Evolutionary conservation across 2,113 vertebrate species (phyloP).

Genomic region (Grammomys dolichurus): DNA sequence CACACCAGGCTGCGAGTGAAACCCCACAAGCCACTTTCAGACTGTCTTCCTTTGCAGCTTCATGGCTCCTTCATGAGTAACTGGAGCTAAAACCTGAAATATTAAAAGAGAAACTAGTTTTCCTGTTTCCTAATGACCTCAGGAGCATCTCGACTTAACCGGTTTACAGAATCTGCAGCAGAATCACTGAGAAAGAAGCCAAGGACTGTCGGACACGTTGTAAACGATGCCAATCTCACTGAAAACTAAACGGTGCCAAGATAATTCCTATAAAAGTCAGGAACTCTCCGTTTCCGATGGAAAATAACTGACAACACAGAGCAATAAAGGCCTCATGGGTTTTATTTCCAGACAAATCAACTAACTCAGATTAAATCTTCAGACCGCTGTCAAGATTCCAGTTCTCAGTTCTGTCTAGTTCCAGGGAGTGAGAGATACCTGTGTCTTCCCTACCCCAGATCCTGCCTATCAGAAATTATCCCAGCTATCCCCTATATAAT

Average conservation of each 20-base stretch:
- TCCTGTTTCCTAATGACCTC: background rate
- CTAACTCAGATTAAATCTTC: fast-evolving
- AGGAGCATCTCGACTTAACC: background rate
- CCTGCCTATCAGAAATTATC: background rate
- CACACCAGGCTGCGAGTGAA: no score
- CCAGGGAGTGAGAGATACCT: fast-evolving
- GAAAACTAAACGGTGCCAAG: background rate
- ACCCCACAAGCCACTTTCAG: fast-evolving
- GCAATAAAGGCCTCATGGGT: fast-evolving
- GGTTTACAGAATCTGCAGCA: fast-evolving
- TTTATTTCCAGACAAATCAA: background rate
- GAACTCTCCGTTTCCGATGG: background rate
- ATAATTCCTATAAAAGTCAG: background rate
- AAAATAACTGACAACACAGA: background rate
- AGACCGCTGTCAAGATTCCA: fast-evolving
- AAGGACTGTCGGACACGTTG: fast-evolving
- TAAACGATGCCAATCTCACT: fast-evolving
- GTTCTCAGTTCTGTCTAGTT: no score
- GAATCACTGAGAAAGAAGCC: background rate
- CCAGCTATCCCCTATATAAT: background rate
- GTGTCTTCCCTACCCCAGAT: no score
- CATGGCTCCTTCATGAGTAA: background rate
- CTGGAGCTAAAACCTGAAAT: background rate
- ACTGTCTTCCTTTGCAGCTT: background rate
- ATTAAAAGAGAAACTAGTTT: background rate